Evolutionary conservation across 2,888 invertebrate genomes (phyloP), one percentile per base, ranked within the genome.

Genomic region (Alsophila aescularia): DNA sequence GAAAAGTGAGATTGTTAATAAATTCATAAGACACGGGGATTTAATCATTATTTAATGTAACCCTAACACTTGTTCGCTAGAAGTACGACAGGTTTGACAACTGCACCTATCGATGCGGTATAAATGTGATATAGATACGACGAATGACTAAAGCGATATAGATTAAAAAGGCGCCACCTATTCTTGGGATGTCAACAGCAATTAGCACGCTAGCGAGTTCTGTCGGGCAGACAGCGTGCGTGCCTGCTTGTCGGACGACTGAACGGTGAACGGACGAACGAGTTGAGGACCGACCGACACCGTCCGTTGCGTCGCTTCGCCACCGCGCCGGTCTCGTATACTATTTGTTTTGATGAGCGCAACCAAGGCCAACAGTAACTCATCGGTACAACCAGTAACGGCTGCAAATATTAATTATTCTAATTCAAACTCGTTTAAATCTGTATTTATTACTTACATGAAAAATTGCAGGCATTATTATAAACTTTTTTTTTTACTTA

Each of bases 211-310:
- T 50, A 31, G 32, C 13, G 12, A 10, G 35, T 40, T 12, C 39
- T 18, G 50, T 53, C 48, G 43, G 48, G 35, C 36, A 34, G n/a
- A 10, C 29, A 41, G 31, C 45, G 37, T 29, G 52, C 31, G 36
- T 37, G 27, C 45, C 52, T 14, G 35, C 14, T 14, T 52, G 52
- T 48, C 31, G 34, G 16, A 29, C 32, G 8, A 9, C 7, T 24
- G 24, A 1, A 24, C 5, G 24, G 24, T n/a, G n/a, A 24, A 5
- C 24, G 24, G 24, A 24, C 24, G 24, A 5, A 18, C 18, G 18
- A 18, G 18, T 18, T 18, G 18, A 18, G 3, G 18, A 18, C 18
- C n/a, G n/a, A 18, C 18, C 18, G 18, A 18, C 18, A 18, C 18
- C 18, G 18, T 18, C 5, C 18, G 18, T 18, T 5, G 18, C 24